Evolutionary conservation across 2,797 vertebrate species (phyloP).

Genomic region (Aplochiton taeniatus): DNA sequence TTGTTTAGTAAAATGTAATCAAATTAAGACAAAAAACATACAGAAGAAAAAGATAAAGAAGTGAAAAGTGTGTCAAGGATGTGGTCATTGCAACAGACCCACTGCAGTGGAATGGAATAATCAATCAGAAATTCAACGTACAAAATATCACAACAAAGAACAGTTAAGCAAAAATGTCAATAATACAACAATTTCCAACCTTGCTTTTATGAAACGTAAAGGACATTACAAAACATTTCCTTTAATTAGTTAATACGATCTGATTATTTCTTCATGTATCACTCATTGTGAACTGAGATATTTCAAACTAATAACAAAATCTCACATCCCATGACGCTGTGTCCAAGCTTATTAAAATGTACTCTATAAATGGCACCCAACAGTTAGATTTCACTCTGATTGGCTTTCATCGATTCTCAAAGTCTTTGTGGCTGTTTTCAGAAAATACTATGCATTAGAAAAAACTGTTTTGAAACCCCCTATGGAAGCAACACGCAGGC

Average conservation of each 20-base stretch:
- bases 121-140: too few relatives aligned
- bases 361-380: constrained; percentile 58
- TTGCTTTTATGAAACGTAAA: constrained; percentile 67
- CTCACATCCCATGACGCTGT: neutral
- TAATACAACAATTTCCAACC: constrained; percentile 53
- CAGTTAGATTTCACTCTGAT: constrained; percentile 58
- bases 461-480: constrained; percentile 43
- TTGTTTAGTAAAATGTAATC: constrained; percentile 56
- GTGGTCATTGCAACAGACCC: constrained; percentile 49
- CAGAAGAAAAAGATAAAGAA: constrained; percentile 28
- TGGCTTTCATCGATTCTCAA: constrained; percentile 55
- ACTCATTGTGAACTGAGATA: constrained; percentile 42
- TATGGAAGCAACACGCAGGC: constrained; percentile 49
- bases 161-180: constrained; percentile 47
- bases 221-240: constrained; percentile 56
- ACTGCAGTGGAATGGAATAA: neutral
- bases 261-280: constrained; percentile 42
- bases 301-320: neutral
- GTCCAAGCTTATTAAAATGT: constrained; percentile 14
- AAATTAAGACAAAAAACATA: constrained; percentile 50
- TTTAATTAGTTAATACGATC: constrained; percentile 79
- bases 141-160: too few relatives aligned
- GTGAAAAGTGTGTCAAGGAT: constrained; percentile 39
- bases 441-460: constrained; percentile 13
- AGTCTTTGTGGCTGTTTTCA: constrained; percentile 34